Conservation (phyloP, 1,140 invertebrate species). For the Hydropsyche tenuis region DNA sequence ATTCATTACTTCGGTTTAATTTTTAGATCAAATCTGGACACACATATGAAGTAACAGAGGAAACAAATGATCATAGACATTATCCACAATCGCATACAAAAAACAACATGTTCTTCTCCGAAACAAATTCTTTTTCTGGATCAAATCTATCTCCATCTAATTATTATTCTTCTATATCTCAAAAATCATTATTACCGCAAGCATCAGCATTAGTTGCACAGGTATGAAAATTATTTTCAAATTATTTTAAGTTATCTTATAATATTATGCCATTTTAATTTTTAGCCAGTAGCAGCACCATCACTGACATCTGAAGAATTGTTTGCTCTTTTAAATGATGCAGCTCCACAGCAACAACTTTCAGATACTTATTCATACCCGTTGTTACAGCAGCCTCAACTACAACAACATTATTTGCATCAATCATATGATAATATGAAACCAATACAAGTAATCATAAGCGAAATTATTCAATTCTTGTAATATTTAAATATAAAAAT, state of each 20-base stretch:
- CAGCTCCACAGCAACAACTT: slow-evolving; percentile 59
- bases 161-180: slow-evolving; percentile 43
- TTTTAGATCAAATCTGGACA: slow-evolving; percentile 32
- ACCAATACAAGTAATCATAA: slow-evolving; percentile 53
- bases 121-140: slow-evolving; percentile 58
- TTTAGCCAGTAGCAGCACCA: slow-evolving; percentile 44
- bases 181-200: slow-evolving; percentile 49
- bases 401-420: slow-evolving; percentile 60
- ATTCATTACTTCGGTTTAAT: neutral
- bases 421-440: slow-evolving; percentile 50
- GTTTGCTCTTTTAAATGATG: slow-evolving; percentile 63
- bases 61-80: slow-evolving; percentile 55
- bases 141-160: slow-evolving; percentile 53
- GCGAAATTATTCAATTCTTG: neutral
- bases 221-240: slow-evolving; percentile 23
- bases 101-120: slow-evolving; percentile 59
- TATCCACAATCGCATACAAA: slow-evolving; percentile 55
- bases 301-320: slow-evolving; percentile 64
- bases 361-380: slow-evolving; percentile 49
- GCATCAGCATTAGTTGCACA: slow-evolving; percentile 38
- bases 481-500: neutral
- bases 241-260: too few species aligned
- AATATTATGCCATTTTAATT: slow-evolving; percentile 8
- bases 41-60: slow-evolving; percentile 60
- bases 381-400: slow-evolving; percentile 56